Evolutionary conservation across 2,113 vertebrate genomes (phyloP).

Genomic region (Passer domesticus): DNA sequence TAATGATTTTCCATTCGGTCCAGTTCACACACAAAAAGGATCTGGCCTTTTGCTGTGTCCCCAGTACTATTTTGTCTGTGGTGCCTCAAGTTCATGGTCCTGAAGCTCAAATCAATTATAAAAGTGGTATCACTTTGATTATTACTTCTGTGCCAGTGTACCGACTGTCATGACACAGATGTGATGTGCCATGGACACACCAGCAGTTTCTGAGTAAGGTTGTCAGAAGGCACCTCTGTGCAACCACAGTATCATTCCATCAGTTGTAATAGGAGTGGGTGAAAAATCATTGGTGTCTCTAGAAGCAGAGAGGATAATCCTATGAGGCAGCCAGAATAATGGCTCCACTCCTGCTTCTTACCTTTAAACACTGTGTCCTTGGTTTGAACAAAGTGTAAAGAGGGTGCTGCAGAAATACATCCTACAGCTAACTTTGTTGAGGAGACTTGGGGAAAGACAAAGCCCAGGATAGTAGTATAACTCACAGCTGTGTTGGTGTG

Average conservation of each 20-base stretch:
- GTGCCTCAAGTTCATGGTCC: background rate
- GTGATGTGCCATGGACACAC: background rate
- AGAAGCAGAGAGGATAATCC: background rate
- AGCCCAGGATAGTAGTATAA: background rate
- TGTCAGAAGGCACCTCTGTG: background rate
- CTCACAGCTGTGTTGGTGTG: background rate
- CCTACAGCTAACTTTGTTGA: background rate
- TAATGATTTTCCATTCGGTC: background rate
- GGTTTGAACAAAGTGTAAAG: background rate
- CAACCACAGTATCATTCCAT: background rate
- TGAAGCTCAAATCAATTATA: background rate
- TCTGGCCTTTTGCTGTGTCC: background rate
- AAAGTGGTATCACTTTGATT: background rate
- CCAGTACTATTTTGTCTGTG: background rate
- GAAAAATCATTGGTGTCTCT: background rate
- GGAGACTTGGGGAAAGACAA: background rate
- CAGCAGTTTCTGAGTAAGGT: background rate
- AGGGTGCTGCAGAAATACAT: background rate
- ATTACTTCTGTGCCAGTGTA: background rate
- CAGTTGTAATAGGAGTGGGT: background rate
- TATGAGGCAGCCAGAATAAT: background rate
- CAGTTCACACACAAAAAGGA: background rate
- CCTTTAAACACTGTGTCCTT: background rate
- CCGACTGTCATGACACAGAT: background rate
- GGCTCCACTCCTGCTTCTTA: background rate